A percentile compares a stretch with the other conserved stretches of the same genome.
Conservation (phyloP, 1,140 invertebrate genomes). For the Periplaneta americana region DNA sequence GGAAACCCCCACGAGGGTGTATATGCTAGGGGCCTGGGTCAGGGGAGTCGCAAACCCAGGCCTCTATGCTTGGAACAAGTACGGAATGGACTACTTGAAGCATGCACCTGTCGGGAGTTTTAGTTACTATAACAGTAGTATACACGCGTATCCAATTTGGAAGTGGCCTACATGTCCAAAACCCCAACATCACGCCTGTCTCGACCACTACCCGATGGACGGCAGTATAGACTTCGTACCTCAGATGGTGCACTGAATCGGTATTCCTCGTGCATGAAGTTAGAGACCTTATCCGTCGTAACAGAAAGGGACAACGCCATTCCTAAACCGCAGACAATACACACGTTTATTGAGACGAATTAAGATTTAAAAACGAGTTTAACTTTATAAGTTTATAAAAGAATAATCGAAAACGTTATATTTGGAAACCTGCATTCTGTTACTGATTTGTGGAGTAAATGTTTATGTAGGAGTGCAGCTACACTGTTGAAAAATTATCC, state of each 20-base stretch:
- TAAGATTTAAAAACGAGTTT: too few species aligned
- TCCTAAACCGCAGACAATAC: too few species aligned
- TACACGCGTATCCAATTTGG: neutral
- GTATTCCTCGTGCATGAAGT: too few species aligned
- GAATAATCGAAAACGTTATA: too few species aligned
- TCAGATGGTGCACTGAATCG: constrained; percentile 2
- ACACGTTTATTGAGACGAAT: too few species aligned
- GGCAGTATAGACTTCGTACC: constrained; percentile 22
- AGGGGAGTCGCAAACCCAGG: constrained; percentile 30
- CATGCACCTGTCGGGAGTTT: constrained; percentile 21
- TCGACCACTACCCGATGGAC: constrained; percentile 29
- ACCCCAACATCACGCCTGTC: constrained; percentile 26
- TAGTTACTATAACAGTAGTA: constrained; percentile 1
- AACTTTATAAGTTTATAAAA: too few species aligned
- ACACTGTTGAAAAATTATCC: too few species aligned
- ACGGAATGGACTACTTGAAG: constrained; percentile 27
- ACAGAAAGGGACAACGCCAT: too few species aligned
- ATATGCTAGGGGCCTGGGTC: constrained; percentile 28
- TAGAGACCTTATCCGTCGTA: too few species aligned
- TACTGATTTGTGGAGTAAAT: too few species aligned
- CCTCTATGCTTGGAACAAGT: constrained; percentile 30
- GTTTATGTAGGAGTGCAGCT: too few species aligned
- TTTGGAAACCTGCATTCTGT: too few species aligned
- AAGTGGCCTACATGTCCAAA: constrained; percentile 22
- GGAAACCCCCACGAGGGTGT: constrained; percentile 25